These are phyloP conservation scores for Lasius platythorax DNA, from an alignment of 2,888 invertebrate species.

Conservation along the genomic window DNA sequence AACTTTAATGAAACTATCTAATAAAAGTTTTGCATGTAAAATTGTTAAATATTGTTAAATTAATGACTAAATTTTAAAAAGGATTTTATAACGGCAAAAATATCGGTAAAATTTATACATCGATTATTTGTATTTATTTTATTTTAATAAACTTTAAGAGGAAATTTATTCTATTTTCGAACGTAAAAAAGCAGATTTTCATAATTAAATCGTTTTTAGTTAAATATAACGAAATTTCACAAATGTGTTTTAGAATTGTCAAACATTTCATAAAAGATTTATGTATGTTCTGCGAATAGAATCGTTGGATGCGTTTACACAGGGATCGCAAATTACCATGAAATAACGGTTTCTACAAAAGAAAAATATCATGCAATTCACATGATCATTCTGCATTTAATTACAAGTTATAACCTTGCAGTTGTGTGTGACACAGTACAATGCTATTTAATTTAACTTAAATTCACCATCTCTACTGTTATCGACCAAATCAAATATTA, in stretches of 20 bases:
- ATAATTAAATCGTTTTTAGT: neutral
- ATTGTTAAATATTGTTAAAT: neutral
- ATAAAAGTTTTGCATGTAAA: neutral
- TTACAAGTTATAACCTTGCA: neutral
- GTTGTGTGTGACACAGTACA: neutral
- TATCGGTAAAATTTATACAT: neutral
- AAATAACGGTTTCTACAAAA: slow-evolving; percentile 1
- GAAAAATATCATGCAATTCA: slow-evolving; percentile 14
- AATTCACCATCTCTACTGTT: neutral
- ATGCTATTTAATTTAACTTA: neutral
- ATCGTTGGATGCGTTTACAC: neutral
- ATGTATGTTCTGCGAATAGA: neutral
- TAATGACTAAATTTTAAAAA: slow-evolving; percentile 3
- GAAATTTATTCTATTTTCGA: neutral
- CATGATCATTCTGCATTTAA: neutral
- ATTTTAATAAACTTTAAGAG: neutral
- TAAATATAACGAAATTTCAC: neutral
- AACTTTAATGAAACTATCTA: neutral
- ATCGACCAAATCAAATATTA: neutral
- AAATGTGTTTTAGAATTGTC: neutral
- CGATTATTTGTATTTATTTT: neutral
- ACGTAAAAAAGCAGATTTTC: neutral
- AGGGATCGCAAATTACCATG: slow-evolving; percentile 4
- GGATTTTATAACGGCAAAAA: neutral
- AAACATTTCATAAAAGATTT: neutral